These are phyloP conservation scores for Champsocephalus esox DNA, from an alignment of 2,797 vertebrate species.

Conservation along the genomic window DNA sequence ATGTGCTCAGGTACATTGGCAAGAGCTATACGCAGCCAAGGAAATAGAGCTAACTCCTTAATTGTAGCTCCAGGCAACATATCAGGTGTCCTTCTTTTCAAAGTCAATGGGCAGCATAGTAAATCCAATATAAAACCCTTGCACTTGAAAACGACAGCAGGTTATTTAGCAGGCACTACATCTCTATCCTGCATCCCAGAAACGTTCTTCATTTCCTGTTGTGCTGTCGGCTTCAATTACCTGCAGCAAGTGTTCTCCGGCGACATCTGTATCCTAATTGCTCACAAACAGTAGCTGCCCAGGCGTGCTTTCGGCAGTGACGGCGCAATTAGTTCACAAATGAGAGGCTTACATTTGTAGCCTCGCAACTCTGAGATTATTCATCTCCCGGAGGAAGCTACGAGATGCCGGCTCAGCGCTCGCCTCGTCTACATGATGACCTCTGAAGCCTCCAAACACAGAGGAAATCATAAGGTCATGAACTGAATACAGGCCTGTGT, in stretches of 20 bases:
- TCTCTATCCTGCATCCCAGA: constrained; percentile 41
- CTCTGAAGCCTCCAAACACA: constrained; percentile 15
- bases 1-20: not conserved
- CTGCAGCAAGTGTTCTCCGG: constrained; percentile 52
- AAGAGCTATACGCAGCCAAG: not conserved
- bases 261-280: constrained; percentile 74
- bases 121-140: constrained; percentile 34
- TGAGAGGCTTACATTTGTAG: constrained; percentile 58
- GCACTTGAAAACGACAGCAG: constrained; percentile 22
- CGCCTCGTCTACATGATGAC: constrained; percentile 23
- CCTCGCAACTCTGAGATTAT: constrained; percentile 41
- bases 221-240: constrained; percentile 68
- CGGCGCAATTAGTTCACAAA: constrained; percentile 70
- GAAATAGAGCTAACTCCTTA: not conserved
- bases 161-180: constrained; percentile 17
- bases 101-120: constrained; percentile 23
- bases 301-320: constrained; percentile 24
- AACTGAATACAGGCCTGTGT: not conserved
- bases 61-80: constrained; percentile 33
- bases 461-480: not conserved
- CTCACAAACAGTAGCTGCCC: constrained; percentile 55
- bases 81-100: constrained; percentile 38
- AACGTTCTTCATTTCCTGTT: constrained; percentile 43
- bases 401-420: constrained; percentile 47
- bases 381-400: constrained; percentile 40